These are phyloP conservation scores for Carollia perspicillata DNA, from an alignment of 2,113 vertebrate genomes.

Conservation along the genomic window DNA sequence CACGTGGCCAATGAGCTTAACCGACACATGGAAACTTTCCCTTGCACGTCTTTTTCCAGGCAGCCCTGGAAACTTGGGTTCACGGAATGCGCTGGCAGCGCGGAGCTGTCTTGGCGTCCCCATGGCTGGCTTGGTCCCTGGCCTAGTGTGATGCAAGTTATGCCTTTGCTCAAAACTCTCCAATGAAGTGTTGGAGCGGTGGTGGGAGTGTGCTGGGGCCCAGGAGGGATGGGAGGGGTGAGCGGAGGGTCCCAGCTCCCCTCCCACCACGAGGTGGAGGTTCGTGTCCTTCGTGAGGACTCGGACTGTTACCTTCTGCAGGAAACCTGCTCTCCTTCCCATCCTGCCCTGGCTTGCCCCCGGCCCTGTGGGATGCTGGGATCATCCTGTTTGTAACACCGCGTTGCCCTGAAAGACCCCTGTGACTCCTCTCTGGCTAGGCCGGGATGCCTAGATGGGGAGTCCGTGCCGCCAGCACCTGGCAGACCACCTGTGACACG, in stretches of 20 bases:
- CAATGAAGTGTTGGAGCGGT: not conserved
- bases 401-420: not conserved
- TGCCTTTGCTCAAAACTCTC: not conserved
- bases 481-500: not conserved
- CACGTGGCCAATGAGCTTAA: not conserved
- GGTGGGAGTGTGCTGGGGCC: not conserved
- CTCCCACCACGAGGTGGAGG: not conserved
- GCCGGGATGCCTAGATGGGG: not conserved
- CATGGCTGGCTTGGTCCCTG: not conserved
- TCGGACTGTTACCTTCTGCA: not conserved
- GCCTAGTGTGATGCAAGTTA: conserved; percentile 18
- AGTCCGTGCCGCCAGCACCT: too few relatives aligned
- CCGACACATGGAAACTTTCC: conserved; percentile 50
- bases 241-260: not conserved
- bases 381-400: not conserved
- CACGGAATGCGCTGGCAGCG: not conserved
- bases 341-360: not conserved
- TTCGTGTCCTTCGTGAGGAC: not conserved
- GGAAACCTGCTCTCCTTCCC: not conserved
- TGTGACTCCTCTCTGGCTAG: not conserved
- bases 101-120: conserved; percentile 8
- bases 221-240: not conserved
- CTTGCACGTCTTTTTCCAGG: not conserved
- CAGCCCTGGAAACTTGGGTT: not conserved
- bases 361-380: not conserved